phyloP scores from a whole-genome alignment of 2,888 invertebrate species.

The Chesias legatella region DNA sequence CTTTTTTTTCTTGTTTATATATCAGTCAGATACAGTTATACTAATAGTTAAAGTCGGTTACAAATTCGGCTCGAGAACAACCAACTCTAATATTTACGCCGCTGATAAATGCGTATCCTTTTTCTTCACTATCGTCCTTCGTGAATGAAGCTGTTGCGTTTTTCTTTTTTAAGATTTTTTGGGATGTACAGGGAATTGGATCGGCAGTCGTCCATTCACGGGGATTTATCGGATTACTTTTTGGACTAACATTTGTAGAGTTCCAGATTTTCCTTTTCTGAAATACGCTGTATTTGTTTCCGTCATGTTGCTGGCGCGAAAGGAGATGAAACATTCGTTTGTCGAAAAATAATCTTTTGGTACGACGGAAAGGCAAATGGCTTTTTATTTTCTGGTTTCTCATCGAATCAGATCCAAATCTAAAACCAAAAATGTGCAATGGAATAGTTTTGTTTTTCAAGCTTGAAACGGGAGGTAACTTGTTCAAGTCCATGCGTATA shows the following conservation, averaged over 20 bases:
- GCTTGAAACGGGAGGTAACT: too few relatives aligned
- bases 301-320: slow-evolving; percentile 3
- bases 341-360: too few relatives aligned
- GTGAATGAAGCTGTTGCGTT: slow-evolving; percentile 64
- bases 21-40: too few relatives aligned
- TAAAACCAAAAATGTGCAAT: too few relatives aligned
- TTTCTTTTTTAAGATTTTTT: slow-evolving; percentile 47
- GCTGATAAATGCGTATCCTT: slow-evolving; percentile 69
- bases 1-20: too few relatives aligned
- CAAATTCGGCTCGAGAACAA: slow-evolving; percentile 22
- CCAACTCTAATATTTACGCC: slow-evolving; percentile 51
- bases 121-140: slow-evolving; percentile 60
- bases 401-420: too few relatives aligned
- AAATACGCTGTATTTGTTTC: slow-evolving; percentile 14
- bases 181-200: slow-evolving; percentile 25
- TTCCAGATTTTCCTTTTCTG: slow-evolving; percentile 13
- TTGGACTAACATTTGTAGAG: slow-evolving; percentile 19
- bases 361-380: too few relatives aligned
- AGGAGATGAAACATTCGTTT: background rate
- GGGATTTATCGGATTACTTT: slow-evolving; percentile 26
- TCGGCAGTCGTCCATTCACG: slow-evolving; percentile 21
- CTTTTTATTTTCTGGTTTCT: too few relatives aligned
- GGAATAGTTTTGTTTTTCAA: too few relatives aligned
- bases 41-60: too few relatives aligned
- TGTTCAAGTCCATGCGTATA: too few relatives aligned